Conservation (phyloP, 2,888 invertebrate species). For the Sepiola atlantica region DNA sequence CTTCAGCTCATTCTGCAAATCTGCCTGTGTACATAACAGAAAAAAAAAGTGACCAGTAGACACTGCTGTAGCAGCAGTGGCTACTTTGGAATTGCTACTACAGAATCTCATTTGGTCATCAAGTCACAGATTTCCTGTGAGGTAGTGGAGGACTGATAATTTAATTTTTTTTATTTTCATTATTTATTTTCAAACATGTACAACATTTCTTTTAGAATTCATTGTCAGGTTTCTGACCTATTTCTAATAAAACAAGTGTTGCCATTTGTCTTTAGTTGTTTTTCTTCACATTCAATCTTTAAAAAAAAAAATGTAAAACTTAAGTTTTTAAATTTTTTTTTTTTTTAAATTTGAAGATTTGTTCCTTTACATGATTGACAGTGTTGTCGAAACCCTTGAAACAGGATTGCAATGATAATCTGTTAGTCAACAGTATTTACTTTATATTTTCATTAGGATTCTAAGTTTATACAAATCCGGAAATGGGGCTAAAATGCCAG, state of each 20-base stretch:
- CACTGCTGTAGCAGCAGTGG: neutral
- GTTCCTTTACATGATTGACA: no score
- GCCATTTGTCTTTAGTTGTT: conserved; percentile 34
- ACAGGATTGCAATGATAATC: no score
- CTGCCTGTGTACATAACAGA: conserved; percentile 47
- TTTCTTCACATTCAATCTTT: neutral
- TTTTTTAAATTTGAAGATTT: no score
- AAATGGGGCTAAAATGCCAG: no score
- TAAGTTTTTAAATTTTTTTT: no score
- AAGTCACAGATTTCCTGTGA: conserved; percentile 44
- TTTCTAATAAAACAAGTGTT: conserved; percentile 48
- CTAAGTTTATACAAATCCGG: no score
- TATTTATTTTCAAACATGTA: conserved; percentile 48
- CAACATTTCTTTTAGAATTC: conserved; percentile 47
- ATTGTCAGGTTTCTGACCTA: conserved; percentile 39
- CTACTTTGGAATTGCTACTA: neutral
- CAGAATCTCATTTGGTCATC: conserved; percentile 23
- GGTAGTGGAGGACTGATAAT: conserved; percentile 46
- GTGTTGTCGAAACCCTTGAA: no score
- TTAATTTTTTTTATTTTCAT: conserved; percentile 40
- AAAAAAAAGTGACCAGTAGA: conserved; percentile 5
- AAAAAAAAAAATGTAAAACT: no score
- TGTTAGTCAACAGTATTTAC: no score
- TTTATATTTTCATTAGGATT: no score
- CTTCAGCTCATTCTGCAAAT: conserved; percentile 44